Evolutionary conservation across 2,888 invertebrate genomes (phyloP).

Genomic region (Agonopterix alstromeriana): DNA sequence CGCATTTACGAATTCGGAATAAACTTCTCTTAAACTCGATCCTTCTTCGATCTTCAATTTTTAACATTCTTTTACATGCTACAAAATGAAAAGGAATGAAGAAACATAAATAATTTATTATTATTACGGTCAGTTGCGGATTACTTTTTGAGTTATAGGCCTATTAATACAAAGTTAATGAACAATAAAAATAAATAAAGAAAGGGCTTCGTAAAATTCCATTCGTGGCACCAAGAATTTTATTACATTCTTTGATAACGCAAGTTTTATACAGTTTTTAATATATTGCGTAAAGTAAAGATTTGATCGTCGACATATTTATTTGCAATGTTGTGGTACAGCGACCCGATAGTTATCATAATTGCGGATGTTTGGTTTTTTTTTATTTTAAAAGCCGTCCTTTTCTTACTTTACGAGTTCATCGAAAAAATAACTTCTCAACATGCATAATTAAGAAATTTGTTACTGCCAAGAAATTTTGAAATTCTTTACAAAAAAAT

Average conservation of each 20-base stretch:
- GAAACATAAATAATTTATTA: constrained; percentile 7
- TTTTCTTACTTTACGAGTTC: too few species aligned
- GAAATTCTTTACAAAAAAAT: too few species aligned
- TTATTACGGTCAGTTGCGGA: constrained; percentile 7
- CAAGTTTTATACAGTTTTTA: not conserved
- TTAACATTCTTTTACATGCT: not conserved
- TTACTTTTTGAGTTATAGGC: constrained; percentile 10
- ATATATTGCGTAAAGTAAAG: not conserved
- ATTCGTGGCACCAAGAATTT: constrained; percentile 11
- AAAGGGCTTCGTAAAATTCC: constrained; percentile 10
- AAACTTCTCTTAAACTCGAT: too few species aligned
- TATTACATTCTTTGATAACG: constrained; percentile 21
- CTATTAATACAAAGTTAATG: constrained; percentile 12
- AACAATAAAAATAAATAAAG: constrained; percentile 13
- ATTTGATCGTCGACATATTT: not conserved
- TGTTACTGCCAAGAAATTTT: too few species aligned
- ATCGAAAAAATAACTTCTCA: too few species aligned
- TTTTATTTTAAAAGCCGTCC: too few species aligned
- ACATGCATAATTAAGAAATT: too few species aligned
- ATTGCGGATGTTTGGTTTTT: too few species aligned
- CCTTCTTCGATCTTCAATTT: too few species aligned
- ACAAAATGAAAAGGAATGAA: constrained; percentile 1
- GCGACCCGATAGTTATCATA: too few species aligned
- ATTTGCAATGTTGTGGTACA: too few species aligned
- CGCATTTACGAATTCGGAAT: too few species aligned